phyloP scores from a whole-genome alignment of 2,113 vertebrate genomes.

The Candoia aspera region DNA sequence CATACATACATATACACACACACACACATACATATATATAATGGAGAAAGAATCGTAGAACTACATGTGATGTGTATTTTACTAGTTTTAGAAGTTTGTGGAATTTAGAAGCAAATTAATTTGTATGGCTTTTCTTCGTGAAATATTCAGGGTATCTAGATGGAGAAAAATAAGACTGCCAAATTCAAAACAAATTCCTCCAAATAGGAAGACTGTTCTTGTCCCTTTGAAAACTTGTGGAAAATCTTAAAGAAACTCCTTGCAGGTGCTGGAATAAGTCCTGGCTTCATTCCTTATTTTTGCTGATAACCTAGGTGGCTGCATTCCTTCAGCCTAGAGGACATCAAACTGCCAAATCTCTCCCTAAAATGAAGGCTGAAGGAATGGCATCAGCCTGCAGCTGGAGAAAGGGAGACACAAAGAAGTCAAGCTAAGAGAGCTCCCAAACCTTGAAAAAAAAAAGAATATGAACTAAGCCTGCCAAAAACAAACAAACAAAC shows the following conservation, averaged over 20 bases:
- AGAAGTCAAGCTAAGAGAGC: not conserved
- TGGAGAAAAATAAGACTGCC: not conserved
- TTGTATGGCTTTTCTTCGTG: not conserved
- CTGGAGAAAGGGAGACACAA: not conserved
- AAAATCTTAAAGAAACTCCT: not conserved
- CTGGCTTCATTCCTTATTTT: not conserved
- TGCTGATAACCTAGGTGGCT: slow-evolving; percentile 10
- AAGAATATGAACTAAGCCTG: not conserved
- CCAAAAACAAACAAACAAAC: not conserved
- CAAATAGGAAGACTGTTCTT: not conserved
- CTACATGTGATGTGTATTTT: not conserved
- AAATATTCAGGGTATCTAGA: not conserved
- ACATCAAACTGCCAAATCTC: slow-evolving; percentile 21
- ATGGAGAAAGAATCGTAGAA: not conserved
- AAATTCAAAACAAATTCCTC: not conserved
- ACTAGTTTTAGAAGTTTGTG: not conserved
- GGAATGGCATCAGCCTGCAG: not conserved
- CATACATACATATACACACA: not conserved
- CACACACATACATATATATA: too few relatives aligned
- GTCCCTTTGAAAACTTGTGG: not conserved
- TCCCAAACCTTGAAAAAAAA: slow-evolving; percentile 10
- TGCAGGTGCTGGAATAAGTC: not conserved
- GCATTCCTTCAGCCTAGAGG: slow-evolving; percentile 25
- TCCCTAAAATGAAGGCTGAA: slow-evolving; percentile 19
- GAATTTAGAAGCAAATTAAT: not conserved